Percentiles rank a stretch among this genome's conserved stretches.
These are phyloP conservation scores for Drosophila lutescens DNA, from an alignment of 2,888 invertebrate species.

Conservation along the genomic window DNA sequence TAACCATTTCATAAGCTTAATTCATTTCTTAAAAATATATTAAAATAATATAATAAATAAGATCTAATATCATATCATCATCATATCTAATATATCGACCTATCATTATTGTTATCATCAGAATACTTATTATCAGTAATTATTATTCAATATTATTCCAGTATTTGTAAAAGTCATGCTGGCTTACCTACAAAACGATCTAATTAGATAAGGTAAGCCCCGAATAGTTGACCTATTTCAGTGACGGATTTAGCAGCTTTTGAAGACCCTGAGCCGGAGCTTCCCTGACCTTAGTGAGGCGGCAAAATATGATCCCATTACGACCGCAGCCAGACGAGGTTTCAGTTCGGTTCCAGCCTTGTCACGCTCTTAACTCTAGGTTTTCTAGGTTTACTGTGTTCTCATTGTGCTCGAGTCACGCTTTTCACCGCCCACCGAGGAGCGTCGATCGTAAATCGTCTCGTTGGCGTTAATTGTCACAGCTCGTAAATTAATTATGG, in stretches of 20 bases:
- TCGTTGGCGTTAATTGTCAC: conserved; percentile 73
- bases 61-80: too few species aligned
- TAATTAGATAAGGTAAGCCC: not conserved
- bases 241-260: conserved; percentile 1
- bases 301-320: conserved; percentile 42
- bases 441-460: conserved; percentile 50
- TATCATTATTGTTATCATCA: not conserved
- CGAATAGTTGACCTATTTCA: conserved; percentile 19
- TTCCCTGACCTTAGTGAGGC: conserved; percentile 29
- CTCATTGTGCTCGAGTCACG: conserved; percentile 56
- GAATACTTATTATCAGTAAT: not conserved
- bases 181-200: too few species aligned
- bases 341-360: conserved; percentile 54
- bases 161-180: not conserved
- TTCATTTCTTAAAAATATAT: too few species aligned
- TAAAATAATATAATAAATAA: too few species aligned
- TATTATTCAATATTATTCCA: not conserved
- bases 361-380: conserved; percentile 44
- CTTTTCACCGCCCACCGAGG: conserved; percentile 49
- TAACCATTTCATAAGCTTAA: too few species aligned
- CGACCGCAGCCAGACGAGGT: conserved; percentile 40
- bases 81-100: too few species aligned
- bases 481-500: conserved; percentile 81
- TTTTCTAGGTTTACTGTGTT: conserved; percentile 4
- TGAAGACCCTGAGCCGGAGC: conserved; percentile 19